Base-by-base conservation (phyloP, 2,113 vertebrate species). In the Empidonax alnorum region DNA sequence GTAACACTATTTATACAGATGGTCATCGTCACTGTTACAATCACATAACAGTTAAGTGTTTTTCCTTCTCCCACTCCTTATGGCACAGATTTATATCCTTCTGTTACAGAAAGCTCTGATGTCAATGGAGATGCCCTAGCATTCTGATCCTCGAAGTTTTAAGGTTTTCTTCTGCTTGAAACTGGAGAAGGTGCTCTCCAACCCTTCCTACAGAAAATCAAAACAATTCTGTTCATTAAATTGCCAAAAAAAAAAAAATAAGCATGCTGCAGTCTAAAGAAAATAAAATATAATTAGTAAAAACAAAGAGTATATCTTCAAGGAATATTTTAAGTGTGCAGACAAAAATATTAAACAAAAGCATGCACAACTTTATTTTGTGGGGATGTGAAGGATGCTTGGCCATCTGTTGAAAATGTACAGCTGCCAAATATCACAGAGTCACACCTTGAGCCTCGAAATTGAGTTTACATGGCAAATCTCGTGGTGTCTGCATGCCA, bases 351-450 rank as follows among this genome's bases (percentile, higher is more conserved):
- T 50, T 50, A 47, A 92, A 80, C 24, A 33, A 33, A 93, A 81
- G 30, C 0, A 3, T 46, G 31, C 63, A 88, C 23, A 52, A 28
- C 52, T 91, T 80, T 58, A 66, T 96, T 86, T 63, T 2, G 1
- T 33, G 18, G 55, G 39, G 55, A 53, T 5, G 0, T 14, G 71
- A 67, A 66, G 18, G 42, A 74, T 49, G 74, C 44, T 68, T 31
- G 37, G 77, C 93, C 91, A 93, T 93, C 81, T 96, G 91, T 61
- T 93, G 68, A 42, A 90, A 84, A 87, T 15, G 17, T 47, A 59
- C 47, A 23, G 56, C 84, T 95, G 87, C 79, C 94, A 96, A 88
- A 49, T 68, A 90, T 72, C 81, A 76, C 77, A 90, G 90, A 93
- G 75, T 86, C 90, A 84, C 63, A 96, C 87, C 66, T 50, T 71